These are phyloP conservation scores for Aphrocallistes beatrix DNA, from an alignment of 37 sponge, comb jelly and placozoan species.

Conservation along the genomic window DNA sequence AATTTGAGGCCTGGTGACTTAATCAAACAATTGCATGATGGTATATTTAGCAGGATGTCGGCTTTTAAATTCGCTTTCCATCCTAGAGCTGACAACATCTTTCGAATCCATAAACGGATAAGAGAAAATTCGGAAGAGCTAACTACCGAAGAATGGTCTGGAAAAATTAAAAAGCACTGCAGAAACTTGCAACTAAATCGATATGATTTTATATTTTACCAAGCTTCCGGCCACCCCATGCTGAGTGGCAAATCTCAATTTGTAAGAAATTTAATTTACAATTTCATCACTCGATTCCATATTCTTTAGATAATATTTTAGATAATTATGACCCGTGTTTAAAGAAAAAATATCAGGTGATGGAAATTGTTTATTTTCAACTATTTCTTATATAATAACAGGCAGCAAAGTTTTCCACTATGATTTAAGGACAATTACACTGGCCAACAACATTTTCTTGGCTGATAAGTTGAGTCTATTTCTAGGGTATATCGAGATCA, in stretches of 20 bases:
- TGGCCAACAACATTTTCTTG: too few species aligned
- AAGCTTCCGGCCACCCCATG: not conserved
- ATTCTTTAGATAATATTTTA: not conserved
- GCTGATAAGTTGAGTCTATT: too few species aligned
- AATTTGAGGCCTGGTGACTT: slow-evolving; percentile 16
- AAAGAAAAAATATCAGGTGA: not conserved
- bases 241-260: not conserved
- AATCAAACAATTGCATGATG: not conserved
- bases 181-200: not conserved
- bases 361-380: not conserved
- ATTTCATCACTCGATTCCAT: not conserved
- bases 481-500: too few species aligned
- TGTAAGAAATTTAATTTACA: not conserved
- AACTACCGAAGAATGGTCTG: not conserved
- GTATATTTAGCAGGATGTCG: not conserved
- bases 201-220: not conserved
- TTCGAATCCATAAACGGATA: not conserved
- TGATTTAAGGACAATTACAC: not conserved
- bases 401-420: not conserved
- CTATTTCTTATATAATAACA: not conserved
- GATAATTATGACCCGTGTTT: not conserved
- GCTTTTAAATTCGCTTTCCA: not conserved
- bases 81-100: not conserved
- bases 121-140: not conserved
- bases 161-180: not conserved